Percentiles rank a stretch among this genome's conserved stretches.
phyloP scores from a whole-genome alignment of 2,888 invertebrate genomes.

The Phragmatobia fuliginosa region DNA sequence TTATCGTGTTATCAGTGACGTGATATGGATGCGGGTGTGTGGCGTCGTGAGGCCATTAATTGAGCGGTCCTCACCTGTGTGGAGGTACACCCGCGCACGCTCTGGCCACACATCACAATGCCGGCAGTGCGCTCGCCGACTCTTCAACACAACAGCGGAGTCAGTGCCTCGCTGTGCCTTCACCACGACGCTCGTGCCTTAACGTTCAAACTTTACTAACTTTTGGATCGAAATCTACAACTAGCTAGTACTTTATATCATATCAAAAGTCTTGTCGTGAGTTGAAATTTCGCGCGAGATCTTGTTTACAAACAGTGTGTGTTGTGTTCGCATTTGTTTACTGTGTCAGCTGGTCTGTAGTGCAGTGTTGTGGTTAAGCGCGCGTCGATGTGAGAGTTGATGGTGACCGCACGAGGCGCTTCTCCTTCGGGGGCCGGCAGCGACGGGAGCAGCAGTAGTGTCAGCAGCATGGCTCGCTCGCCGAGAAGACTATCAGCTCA shows the following conservation, averaged over 20 bases:
- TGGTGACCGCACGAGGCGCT: conserved; percentile 34
- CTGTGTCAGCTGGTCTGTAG: conserved; percentile 33
- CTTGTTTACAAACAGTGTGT: conserved; percentile 54
- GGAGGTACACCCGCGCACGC: conserved; percentile 32
- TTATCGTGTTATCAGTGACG: conserved; percentile 65
- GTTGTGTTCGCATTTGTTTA: conserved; percentile 21
- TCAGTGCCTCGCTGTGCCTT: conserved; percentile 75
- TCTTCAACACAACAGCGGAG: conserved; percentile 34
- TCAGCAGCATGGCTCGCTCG: conserved; percentile 73
- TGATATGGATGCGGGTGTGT: conserved; percentile 35
- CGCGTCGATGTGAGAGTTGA: conserved; percentile 27
- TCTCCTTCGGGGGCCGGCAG: conserved; percentile 23
- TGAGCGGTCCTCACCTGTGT: not conserved
- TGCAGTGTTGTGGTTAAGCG: conserved; percentile 41
- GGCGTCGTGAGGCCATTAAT: conserved; percentile 14
- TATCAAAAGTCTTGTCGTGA: conserved; percentile 34
- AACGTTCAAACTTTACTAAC: conserved; percentile 19
- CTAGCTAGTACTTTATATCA: conserved; percentile 34
- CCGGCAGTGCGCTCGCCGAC: conserved; percentile 28
- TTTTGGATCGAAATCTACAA: conserved; percentile 25
- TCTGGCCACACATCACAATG: conserved; percentile 34
- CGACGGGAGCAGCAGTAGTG: conserved; percentile 17
- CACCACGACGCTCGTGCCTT: conserved; percentile 68
- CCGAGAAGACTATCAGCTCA: conserved; percentile 75
- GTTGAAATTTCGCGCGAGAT: conserved; percentile 36